These are phyloP conservation scores for Drosophila nr. fundita DNA, from an alignment of 2,888 invertebrate species.

Conservation along the genomic window DNA sequence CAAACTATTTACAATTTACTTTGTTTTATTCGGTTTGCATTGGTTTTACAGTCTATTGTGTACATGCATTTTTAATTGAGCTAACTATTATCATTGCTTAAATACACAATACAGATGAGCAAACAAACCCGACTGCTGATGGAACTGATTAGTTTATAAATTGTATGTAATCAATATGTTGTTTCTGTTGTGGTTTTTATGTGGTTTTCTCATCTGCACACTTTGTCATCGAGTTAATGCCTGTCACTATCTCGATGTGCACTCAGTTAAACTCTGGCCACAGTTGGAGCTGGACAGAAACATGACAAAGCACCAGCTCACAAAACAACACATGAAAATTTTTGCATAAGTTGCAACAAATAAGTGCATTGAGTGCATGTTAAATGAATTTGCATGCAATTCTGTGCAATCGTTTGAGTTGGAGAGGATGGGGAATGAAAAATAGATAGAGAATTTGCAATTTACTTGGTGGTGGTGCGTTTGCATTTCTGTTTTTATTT, in stretches of 20 bases:
- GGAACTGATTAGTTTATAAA: constrained; percentile 35
- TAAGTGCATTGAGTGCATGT: constrained; percentile 33
- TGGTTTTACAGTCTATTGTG: constrained; percentile 22
- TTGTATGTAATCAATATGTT: constrained; percentile 22
- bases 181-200: neutral
- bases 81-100: constrained; percentile 1
- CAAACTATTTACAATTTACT: constrained; percentile 55
- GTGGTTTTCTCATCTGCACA: neutral
- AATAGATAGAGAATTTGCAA: constrained; percentile 21
- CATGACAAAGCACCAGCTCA: constrained; percentile 24
- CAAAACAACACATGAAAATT: constrained; percentile 32
- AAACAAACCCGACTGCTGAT: constrained; percentile 5
- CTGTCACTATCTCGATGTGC: constrained; percentile 46
- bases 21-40: constrained; percentile 43
- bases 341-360: constrained; percentile 46
- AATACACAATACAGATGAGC: constrained; percentile 9
- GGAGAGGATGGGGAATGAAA: neutral
- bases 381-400: constrained; percentile 62
- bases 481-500: constrained; percentile 35
- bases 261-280: constrained; percentile 54
- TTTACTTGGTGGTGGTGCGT: constrained; percentile 47
- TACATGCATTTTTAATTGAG: constrained; percentile 43
- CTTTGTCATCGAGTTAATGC: constrained; percentile 33
- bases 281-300: constrained; percentile 11
- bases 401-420: constrained; percentile 23